Evolutionary conservation across 1,140 invertebrate genomes (phyloP).

Genomic region (Drosophila pseudoobscura): DNA sequence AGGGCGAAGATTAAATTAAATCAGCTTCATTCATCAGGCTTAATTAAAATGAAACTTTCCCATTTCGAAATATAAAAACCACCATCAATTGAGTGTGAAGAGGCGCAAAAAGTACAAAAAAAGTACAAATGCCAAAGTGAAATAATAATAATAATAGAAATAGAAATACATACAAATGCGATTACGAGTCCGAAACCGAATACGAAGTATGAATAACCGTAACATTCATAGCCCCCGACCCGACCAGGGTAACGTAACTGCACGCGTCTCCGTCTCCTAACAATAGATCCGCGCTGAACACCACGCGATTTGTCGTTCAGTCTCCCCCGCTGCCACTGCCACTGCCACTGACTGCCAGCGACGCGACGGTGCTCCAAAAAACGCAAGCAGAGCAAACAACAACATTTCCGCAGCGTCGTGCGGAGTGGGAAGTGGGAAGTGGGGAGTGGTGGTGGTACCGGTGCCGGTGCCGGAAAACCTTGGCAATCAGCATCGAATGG

Average conservation of each 20-base stretch:
- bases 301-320: slow-evolving; percentile 52
- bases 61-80: slow-evolving; percentile 57
- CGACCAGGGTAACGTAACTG: slow-evolving; percentile 25
- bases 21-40: slow-evolving; percentile 76
- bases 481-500: slow-evolving; percentile 59
- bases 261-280: slow-evolving; percentile 64
- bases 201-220: neutral
- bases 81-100: slow-evolving; percentile 75
- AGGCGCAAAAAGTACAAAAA: slow-evolving; percentile 24
- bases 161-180: slow-evolving; percentile 3
- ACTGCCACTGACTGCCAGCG: no score
- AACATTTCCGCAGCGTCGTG: slow-evolving; percentile 28
- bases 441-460: no score
- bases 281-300: slow-evolving; percentile 58
- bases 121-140: no score
- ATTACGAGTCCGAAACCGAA: no score
- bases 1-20: slow-evolving; percentile 79
- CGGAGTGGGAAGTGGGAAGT: slow-evolving; percentile 7
- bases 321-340: slow-evolving; percentile 6
- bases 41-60: slow-evolving; percentile 80
- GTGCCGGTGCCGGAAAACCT: slow-evolving; percentile 50
- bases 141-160: slow-evolving; percentile 15
- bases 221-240: no score
- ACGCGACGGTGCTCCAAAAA: slow-evolving; percentile 24
- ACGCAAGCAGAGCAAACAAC: slow-evolving; percentile 3